Evolutionary conservation across 2,888 invertebrate species (phyloP).

Genomic region (Chalcis sispes): DNA sequence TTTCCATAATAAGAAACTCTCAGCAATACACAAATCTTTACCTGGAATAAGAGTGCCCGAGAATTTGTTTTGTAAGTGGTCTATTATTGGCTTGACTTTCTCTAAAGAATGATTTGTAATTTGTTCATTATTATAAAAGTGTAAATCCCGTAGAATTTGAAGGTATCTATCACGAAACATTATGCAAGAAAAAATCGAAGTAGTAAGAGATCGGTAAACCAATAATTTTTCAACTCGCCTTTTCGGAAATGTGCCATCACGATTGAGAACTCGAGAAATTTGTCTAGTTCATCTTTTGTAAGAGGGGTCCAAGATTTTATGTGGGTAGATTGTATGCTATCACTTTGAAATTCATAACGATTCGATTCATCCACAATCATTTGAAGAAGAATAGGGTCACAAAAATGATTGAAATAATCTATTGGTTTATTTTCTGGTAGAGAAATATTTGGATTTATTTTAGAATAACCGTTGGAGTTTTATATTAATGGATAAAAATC

Average conservation of each 20-base stretch:
- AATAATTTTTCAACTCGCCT: constrained; percentile 37
- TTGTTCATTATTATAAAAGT: no score
- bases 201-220: constrained; percentile 39
- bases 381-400: background rate
- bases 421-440: constrained; percentile 45
- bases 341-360: constrained; percentile 20
- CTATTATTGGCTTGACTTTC: no score
- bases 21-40: no score
- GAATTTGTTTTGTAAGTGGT: no score
- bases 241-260: constrained; percentile 39
- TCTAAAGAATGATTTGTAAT: no score
- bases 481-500: background rate
- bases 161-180: no score
- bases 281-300: constrained; percentile 32
- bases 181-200: no score
- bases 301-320: constrained; percentile 20
- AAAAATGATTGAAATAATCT: constrained; percentile 43
- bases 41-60: no score
- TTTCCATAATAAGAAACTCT: no score
- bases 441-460: constrained; percentile 49
- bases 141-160: no score
- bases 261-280: constrained; percentile 41
- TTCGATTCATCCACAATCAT: constrained; percentile 11
- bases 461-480: constrained; percentile 30
- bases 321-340: background rate